Evolutionary conservation across 2,113 vertebrate species (phyloP), one percentile per base, ranked within the genome.

Genomic region (Dryoscopus gambensis): DNA sequence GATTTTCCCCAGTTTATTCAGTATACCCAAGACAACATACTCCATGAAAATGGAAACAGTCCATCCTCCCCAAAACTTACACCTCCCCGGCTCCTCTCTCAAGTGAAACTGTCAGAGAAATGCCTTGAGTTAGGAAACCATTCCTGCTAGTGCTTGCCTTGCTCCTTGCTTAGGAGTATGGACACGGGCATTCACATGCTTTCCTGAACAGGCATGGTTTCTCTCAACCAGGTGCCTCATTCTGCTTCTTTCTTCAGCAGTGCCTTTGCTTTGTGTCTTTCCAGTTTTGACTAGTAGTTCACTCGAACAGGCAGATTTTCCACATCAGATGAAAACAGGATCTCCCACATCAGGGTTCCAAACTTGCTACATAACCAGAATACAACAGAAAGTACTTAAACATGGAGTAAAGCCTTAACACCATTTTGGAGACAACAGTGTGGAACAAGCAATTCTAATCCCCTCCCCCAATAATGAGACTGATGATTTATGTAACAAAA

Each of bases 1-100:
- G 17, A 76, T 67, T 78, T 77, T 15, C 33, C 44, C n/a, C 17
- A 31, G 35, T 28, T 89, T 64, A n/a, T 62, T 80, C 37, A 31
- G 44, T 68, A 60, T 22, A 80, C 47, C 16, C n/a, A 76, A 76
- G 28, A 55, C 37, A 77, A 57, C 13, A 14, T 13, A 39, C 9
- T 39, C 10, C 15, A 67, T 19, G 13, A 74, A 65, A 50, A 53
- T 11, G 16, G 25, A 63, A 70, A 53, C 15, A 59, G 60, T 49
- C 24, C 64, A 87, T 55, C 28, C 8, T 37, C 40, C 13, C 37
- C 44, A 55, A n/a, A 93, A 80, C 2, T 46, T 42, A 50, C 8
- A 65, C 2, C 15, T 44, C 4, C 7, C 5, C 5, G 1, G 4
- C 11, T 3, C 21, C 5, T 20, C 8, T 40, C 9, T 7, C 20